A percentile compares a stretch with the other conserved stretches of the same genome.
Conservation (phyloP, 2,797 vertebrate species). For the Notoglanidium macrostoma region DNA sequence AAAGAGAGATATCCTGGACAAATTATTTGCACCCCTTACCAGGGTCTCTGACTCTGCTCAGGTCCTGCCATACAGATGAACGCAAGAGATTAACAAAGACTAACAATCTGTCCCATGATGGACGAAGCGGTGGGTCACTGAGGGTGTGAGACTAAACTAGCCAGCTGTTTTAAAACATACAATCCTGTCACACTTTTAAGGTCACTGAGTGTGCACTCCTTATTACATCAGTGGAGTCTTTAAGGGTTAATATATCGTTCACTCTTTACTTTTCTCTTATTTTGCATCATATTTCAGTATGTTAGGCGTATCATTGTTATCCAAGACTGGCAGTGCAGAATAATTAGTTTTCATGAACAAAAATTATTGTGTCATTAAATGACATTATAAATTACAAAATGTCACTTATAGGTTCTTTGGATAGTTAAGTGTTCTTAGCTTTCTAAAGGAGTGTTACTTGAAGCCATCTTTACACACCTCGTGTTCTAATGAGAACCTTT, state of each 20-base stretch:
- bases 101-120: conserved; percentile 73
- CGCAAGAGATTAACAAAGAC: conserved; percentile 72
- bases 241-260: neutral
- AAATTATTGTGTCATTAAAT: neutral
- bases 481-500: neutral
- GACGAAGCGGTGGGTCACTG: conserved; percentile 67
- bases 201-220: conserved; percentile 9
- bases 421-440: neutral
- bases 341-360: neutral
- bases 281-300: neutral
- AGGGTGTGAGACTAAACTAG: conserved; percentile 70
- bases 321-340: neutral
- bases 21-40: conserved; percentile 63
- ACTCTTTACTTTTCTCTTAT: neutral
- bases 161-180: conserved; percentile 73
- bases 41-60: conserved; percentile 27
- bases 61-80: conserved; percentile 66
- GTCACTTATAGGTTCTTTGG: neutral
- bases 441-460: neutral
- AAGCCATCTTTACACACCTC: neutral
- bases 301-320: neutral
- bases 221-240: neutral
- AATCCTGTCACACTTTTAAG: conserved; percentile 61
- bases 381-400: neutral
- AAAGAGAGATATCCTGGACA: conserved; percentile 68